Evolutionary conservation across 2,113 vertebrate species (phyloP).

Genomic region (Aptenodytes patagonicus): DNA sequence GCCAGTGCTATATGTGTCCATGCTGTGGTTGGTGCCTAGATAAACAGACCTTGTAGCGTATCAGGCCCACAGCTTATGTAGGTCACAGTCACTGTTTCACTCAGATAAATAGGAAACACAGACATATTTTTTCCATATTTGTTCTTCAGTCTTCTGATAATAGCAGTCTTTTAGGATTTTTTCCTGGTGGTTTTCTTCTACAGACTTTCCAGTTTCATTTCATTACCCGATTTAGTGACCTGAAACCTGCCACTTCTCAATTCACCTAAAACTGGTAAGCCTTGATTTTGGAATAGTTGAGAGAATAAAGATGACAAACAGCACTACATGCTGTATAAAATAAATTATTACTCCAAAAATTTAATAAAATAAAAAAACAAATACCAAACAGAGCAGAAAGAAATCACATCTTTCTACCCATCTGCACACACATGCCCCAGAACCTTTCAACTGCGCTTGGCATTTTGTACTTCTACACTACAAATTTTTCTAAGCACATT

Average conservation of each 20-base stretch:
- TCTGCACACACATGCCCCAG: slow-evolving; percentile 43
- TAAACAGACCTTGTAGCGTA: neutral
- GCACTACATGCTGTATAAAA: neutral
- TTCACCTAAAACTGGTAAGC: neutral
- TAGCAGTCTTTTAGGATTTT: neutral
- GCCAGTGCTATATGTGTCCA: neutral
- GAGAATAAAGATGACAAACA: neutral
- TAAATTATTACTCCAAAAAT: neutral
- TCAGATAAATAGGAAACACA: neutral
- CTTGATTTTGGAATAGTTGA: neutral
- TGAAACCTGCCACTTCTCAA: neutral
- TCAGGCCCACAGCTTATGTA: neutral
- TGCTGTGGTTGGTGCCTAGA: neutral
- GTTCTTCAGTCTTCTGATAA: neutral
- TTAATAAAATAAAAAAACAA: neutral
- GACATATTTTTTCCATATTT: neutral
- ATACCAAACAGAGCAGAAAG: slow-evolving; percentile 61
- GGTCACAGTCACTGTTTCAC: neutral
- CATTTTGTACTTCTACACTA: slow-evolving; percentile 34
- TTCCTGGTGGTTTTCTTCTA: neutral
- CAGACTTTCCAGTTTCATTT: neutral
- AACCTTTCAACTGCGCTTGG: neutral
- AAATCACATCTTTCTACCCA: slow-evolving; percentile 56
- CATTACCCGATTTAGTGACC: neutral
- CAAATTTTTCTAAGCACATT: neutral